Conservation (phyloP, 1,140 invertebrate genomes). For the Daktulosphaira vitifoliae region DNA sequence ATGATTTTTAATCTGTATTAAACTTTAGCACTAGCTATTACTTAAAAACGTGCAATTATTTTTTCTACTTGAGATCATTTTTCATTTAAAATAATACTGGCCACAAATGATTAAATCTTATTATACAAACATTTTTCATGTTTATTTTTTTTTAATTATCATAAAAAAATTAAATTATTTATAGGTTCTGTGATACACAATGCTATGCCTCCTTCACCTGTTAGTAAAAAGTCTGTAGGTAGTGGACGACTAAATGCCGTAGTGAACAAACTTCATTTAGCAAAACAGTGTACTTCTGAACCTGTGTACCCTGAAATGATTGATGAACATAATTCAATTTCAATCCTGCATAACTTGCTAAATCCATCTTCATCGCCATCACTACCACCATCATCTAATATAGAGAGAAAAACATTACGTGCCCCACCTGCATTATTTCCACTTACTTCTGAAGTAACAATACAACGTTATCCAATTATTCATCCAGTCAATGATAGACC, state of each 20-base stretch:
- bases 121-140: too few relatives aligned
- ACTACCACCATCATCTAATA: neutral
- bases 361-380: neutral
- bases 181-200: constrained; percentile 28
- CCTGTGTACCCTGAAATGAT: neutral
- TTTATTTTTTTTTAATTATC: too few relatives aligned
- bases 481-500: constrained; percentile 10
- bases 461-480: constrained; percentile 25
- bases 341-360: constrained; percentile 20
- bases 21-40: too few relatives aligned
- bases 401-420: constrained; percentile 18
- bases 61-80: too few relatives aligned
- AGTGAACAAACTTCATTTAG: constrained; percentile 33
- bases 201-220: neutral
- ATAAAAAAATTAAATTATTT: too few relatives aligned
- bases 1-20: too few relatives aligned
- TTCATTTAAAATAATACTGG: too few relatives aligned
- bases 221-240: constrained; percentile 3
- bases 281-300: constrained; percentile 27
- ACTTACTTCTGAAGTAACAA: constrained; percentile 23
- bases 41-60: too few relatives aligned
- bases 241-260: constrained; percentile 28
- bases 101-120: too few relatives aligned
- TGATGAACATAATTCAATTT: constrained; percentile 9
- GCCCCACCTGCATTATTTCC: constrained; percentile 25